Conservation (phyloP, 2,888 invertebrate genomes). For the Acanthococcus lagerstroemiae region DNA sequence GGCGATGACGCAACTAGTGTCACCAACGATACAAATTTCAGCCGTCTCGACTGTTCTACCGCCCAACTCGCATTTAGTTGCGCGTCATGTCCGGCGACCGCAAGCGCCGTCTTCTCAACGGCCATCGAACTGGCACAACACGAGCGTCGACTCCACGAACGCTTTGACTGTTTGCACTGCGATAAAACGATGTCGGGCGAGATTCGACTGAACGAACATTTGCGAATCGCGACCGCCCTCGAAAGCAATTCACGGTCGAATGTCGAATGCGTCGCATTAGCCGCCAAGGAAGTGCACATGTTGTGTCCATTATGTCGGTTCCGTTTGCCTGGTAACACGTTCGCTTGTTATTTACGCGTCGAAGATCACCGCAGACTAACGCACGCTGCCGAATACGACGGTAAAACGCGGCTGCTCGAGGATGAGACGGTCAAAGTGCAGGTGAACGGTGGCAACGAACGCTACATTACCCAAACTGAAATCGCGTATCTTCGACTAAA, state of each 20-base stretch:
- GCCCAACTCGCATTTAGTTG: too few relatives aligned
- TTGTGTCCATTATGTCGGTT: slow-evolving; percentile 7
- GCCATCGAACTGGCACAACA: background rate
- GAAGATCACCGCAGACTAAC: background rate
- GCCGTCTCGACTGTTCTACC: too few relatives aligned
- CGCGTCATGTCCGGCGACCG: too few relatives aligned
- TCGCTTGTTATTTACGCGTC: background rate
- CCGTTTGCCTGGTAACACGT: background rate
- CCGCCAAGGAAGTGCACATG: background rate
- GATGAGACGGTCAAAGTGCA: background rate
- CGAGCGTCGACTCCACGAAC: background rate
- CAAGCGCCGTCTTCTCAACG: too few relatives aligned
- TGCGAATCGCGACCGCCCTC: background rate
- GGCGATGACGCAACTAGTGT: too few relatives aligned
- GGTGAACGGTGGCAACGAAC: background rate
- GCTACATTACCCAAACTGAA: background rate
- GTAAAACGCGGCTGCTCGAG: background rate
- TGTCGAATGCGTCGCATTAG: background rate
- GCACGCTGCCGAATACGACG: background rate
- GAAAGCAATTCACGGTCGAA: background rate
- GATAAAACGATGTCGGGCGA: background rate
- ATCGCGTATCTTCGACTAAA: background rate
- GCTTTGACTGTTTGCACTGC: background rate
- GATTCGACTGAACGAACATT: background rate
- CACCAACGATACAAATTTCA: too few relatives aligned